These are phyloP conservation scores for Streptopelia turtur DNA, from an alignment of 2,797 vertebrate genomes.

Conservation along the genomic window DNA sequence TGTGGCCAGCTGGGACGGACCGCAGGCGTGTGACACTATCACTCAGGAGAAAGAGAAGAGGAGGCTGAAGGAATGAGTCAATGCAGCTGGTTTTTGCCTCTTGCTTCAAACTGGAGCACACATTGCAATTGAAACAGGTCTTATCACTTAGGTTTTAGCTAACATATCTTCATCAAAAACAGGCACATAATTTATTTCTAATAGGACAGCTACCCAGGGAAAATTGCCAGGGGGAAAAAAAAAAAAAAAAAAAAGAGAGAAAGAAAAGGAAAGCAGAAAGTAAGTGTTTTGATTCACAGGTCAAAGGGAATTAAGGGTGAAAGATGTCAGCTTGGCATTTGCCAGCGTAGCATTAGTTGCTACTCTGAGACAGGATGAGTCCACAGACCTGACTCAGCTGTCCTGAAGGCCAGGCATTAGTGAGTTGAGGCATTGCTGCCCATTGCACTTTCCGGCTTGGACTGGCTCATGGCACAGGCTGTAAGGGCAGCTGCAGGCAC, in stretches of 20 bases:
- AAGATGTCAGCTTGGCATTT: neutral
- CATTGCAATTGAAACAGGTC: neutral
- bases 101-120: neutral
- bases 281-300: neutral
- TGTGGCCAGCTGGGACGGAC: neutral
- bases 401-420: neutral
- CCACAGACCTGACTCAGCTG: neutral
- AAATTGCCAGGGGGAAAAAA: neutral
- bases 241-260: neutral
- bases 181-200: neutral
- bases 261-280: neutral
- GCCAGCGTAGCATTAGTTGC: neutral
- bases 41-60: neutral
- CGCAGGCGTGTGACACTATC: rapidly evolving
- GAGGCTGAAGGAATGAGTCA: neutral
- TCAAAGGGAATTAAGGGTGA: neutral
- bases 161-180: neutral
- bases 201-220: neutral
- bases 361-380: neutral
- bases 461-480: neutral
- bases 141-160: neutral
- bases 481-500: neutral
- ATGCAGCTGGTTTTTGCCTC: neutral
- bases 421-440: neutral
- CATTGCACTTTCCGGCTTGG: neutral